Conservation (phyloP, 2,888 invertebrate species). For the Epinotia demarniana region DNA sequence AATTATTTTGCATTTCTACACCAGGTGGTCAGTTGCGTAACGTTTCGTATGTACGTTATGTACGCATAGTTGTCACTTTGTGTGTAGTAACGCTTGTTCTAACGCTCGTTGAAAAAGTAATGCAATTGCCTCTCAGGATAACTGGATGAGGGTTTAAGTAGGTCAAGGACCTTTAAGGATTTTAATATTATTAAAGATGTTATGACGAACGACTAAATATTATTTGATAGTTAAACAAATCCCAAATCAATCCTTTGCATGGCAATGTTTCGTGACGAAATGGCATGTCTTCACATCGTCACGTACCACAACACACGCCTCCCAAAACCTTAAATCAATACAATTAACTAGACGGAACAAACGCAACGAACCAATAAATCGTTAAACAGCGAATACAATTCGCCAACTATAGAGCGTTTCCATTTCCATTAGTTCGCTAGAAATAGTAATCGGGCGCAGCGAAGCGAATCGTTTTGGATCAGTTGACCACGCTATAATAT, state of each 20-base stretch:
- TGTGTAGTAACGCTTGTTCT: too few species aligned
- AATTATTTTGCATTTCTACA: too few species aligned
- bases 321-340: constrained; percentile 1
- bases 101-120: too few species aligned
- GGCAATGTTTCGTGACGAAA: neutral
- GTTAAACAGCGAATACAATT: constrained; percentile 15
- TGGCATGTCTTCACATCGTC: neutral
- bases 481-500: constrained; percentile 58
- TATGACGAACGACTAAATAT: too few species aligned
- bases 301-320: neutral
- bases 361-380: constrained; percentile 35
- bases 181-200: too few species aligned
- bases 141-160: too few species aligned
- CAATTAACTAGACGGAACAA: constrained; percentile 14
- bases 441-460: constrained; percentile 32
- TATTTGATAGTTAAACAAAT: too few species aligned
- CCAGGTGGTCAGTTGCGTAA: too few species aligned
- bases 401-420: constrained; percentile 8
- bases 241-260: neutral
- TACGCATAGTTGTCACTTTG: too few species aligned
- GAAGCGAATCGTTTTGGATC: constrained; percentile 36
- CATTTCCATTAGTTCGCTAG: constrained; percentile 40
- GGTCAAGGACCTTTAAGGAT: too few species aligned
- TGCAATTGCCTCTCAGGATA: too few species aligned
- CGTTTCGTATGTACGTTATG: too few species aligned